Evolutionary conservation across 2,113 vertebrate genomes (phyloP).

Genomic region (Brienomyrus longianalis): DNA sequence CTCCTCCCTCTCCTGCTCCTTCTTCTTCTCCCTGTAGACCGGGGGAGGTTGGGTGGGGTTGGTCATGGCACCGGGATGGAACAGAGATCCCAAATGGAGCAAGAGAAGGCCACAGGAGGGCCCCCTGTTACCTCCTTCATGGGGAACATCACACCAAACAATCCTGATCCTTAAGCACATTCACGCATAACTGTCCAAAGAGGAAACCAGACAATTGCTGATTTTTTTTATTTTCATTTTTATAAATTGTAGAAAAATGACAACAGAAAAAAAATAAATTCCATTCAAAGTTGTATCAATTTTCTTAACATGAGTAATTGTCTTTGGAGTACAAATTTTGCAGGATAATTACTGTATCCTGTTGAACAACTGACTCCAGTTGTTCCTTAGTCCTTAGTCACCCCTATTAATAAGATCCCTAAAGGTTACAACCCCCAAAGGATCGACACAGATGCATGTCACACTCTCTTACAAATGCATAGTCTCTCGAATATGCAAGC

Average conservation of each 20-base stretch:
- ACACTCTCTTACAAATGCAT: not conserved
- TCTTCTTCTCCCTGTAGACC: conserved; percentile 84
- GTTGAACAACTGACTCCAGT: not conserved
- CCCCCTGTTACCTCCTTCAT: not conserved
- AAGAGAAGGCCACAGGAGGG: not conserved
- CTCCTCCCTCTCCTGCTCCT: conserved; percentile 91
- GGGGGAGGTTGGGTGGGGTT: no score
- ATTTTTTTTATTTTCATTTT: not conserved
- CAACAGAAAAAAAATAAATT: not conserved
- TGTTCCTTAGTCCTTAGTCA: no score
- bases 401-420: not conserved
- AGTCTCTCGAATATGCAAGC: not conserved
- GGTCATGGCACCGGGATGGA: not conserved
- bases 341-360: not conserved
- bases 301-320: not conserved
- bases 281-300: not conserved
- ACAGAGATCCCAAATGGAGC: not conserved
- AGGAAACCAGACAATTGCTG: not conserved
- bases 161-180: not conserved
- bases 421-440: not conserved
- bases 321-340: not conserved
- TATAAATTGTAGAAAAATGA: not conserved
- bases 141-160: not conserved
- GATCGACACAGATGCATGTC: not conserved
- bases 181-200: not conserved